phyloP scores from a whole-genome alignment of 2,797 vertebrate genomes.

The Melanotaenia parkinsoni region DNA sequence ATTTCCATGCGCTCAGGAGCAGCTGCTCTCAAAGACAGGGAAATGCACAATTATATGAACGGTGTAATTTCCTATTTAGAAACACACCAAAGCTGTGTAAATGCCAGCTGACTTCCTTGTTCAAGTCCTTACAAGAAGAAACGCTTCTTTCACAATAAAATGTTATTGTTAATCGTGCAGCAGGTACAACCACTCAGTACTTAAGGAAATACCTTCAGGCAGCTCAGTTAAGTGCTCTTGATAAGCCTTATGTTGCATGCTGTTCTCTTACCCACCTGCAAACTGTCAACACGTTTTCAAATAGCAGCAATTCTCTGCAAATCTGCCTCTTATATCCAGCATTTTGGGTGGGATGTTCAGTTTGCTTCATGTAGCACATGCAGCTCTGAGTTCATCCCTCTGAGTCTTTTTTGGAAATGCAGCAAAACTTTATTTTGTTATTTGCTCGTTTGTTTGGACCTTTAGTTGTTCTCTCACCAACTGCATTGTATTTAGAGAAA shows the following conservation, averaged over 20 bases:
- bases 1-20: conserved; percentile 29
- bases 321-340: background rate
- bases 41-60: conserved; percentile 12
- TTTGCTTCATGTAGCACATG: conserved; percentile 16
- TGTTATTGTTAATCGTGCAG: conserved; percentile 13
- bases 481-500: no score
- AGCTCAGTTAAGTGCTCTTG: conserved; percentile 1
- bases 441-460: no score
- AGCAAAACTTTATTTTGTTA: no score
- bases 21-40: conserved; percentile 13
- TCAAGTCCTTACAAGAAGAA: conserved; percentile 9
- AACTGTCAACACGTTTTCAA: conserved; percentile 49
- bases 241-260: conserved; percentile 20
- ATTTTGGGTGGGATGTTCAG: background rate
- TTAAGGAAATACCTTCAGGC: conserved; percentile 5
- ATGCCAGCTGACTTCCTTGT: background rate
- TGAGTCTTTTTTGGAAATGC: background rate
- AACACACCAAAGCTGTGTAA: conserved; percentile 3
- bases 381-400: no score
- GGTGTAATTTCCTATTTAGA: conserved; percentile 21
- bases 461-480: no score
- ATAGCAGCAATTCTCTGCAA: conserved; percentile 30
- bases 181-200: background rate
- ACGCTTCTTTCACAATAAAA: background rate
- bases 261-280: conserved; percentile 4